Evolutionary conservation across 2,888 invertebrate genomes (phyloP).

Genomic region (Pachliopta kotzebuea): DNA sequence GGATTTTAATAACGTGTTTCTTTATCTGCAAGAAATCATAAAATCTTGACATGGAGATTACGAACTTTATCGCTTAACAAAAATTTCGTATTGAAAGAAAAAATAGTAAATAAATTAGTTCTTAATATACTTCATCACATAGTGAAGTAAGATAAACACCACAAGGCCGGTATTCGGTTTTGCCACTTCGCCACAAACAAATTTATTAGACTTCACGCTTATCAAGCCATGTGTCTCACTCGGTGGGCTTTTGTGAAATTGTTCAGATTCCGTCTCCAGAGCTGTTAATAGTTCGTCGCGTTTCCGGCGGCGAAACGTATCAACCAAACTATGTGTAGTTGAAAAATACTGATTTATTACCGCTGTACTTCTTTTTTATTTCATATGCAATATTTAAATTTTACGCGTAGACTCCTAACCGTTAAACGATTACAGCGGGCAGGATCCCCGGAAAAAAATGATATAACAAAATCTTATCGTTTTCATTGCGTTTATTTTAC

Average conservation of each 20-base stretch:
- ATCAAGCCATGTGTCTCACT: constrained; percentile 69
- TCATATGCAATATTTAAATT: constrained; percentile 6
- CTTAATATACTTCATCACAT: neutral
- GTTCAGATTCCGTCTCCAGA: constrained; percentile 60
- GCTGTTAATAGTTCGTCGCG: constrained; percentile 59
- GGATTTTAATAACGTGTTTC: too few relatives aligned
- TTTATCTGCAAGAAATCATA: too few relatives aligned
- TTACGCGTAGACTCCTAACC: constrained; percentile 32
- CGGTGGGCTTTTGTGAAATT: constrained; percentile 67
- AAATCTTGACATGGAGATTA: too few relatives aligned
- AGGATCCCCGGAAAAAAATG: neutral
- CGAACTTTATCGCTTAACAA: too few relatives aligned
- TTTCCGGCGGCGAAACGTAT: constrained; percentile 50
- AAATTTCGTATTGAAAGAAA: too few relatives aligned
- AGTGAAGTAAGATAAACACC: neutral
- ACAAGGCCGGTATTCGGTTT: neutral
- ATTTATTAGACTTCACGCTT: constrained; percentile 71
- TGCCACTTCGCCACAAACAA: constrained; percentile 52
- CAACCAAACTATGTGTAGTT: constrained; percentile 54
- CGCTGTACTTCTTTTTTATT: constrained; percentile 26
- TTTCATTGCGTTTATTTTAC: too few relatives aligned
- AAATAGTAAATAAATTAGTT: neutral
- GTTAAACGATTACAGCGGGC: neutral
- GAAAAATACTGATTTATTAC: constrained; percentile 42
- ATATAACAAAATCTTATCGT: too few relatives aligned